Percentiles rank a stretch among this genome's conserved stretches.
Evolutionary conservation across 1,140 invertebrate genomes (phyloP).

Genomic region (Pentalonia nigronervosa): DNA sequence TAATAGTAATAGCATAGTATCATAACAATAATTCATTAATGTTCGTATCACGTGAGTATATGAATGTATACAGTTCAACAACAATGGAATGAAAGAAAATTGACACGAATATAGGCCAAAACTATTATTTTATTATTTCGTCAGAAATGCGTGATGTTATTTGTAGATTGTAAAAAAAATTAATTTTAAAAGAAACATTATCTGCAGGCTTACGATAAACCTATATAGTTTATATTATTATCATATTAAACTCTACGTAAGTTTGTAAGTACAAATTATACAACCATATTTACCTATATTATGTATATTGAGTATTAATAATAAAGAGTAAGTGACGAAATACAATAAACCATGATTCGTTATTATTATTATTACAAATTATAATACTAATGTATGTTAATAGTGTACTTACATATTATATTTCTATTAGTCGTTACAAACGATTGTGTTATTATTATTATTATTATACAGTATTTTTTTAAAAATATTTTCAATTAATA

Average conservation of each 20-base stretch:
- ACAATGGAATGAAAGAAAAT: conserved; percentile 13
- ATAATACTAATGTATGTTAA: neutral
- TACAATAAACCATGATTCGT: neutral
- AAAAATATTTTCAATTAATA: neutral
- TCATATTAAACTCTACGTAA: neutral
- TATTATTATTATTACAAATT: neutral
- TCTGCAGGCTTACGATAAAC: neutral
- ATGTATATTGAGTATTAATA: neutral
- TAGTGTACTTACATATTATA: neutral
- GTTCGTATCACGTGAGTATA: neutral
- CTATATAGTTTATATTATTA: neutral
- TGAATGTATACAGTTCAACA: neutral
- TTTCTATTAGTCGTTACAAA: neutral
- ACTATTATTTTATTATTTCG: conserved; percentile 7
- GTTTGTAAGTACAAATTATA: conserved; percentile 1
- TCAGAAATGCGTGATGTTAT: conserved; percentile 4
- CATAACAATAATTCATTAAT: neutral
- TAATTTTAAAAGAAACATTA: neutral
- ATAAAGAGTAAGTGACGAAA: neutral
- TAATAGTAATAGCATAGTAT: neutral
- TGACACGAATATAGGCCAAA: conserved; percentile 21
- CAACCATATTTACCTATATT: neutral
- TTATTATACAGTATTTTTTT: neutral
- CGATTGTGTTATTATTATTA: neutral
- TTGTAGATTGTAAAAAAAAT: neutral